A percentile compares a stretch with the other conserved stretches of the same genome.
Conservation (phyloP, 2,888 invertebrate species). For the Oxytorus armatus region DNA sequence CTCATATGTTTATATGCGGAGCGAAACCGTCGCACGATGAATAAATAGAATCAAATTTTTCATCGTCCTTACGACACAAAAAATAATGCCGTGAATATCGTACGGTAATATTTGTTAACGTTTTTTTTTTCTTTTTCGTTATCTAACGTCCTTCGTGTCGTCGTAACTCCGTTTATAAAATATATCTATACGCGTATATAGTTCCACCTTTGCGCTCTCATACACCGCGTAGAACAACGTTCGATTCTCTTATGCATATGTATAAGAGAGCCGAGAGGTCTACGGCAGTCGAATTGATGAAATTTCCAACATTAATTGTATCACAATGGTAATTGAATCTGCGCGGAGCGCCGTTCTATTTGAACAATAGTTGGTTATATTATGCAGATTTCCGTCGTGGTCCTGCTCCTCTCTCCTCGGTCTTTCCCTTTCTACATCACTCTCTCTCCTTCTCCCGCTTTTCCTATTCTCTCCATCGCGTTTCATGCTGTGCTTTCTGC, state of each 20-base stretch:
- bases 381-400: conserved; percentile 84
- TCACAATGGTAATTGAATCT: conserved; percentile 85
- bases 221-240: conserved; percentile 74
- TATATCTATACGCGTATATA: conserved; percentile 21
- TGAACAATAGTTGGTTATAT: conserved; percentile 85
- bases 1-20: no score
- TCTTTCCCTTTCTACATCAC: conserved; percentile 52
- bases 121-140: no score
- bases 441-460: conserved; percentile 36
- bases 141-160: not conserved
- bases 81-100: not conserved
- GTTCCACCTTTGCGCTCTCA: conserved; percentile 28
- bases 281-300: conserved; percentile 83
- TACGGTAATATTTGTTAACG: conserved; percentile 8
- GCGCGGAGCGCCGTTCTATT: conserved; percentile 83
- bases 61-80: no score
- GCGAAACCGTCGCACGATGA: no score
- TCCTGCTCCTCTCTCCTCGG: conserved; percentile 73
- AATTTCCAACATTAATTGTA: conserved; percentile 85
- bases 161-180: conserved; percentile 3
- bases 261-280: conserved; percentile 77
- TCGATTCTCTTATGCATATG: conserved; percentile 84
- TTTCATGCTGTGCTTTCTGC: conserved; percentile 64
- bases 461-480: conserved; percentile 61
- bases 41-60: no score